phyloP scores from a whole-genome alignment of 2,888 invertebrate species.

The Andrena haemorrhoa region DNA sequence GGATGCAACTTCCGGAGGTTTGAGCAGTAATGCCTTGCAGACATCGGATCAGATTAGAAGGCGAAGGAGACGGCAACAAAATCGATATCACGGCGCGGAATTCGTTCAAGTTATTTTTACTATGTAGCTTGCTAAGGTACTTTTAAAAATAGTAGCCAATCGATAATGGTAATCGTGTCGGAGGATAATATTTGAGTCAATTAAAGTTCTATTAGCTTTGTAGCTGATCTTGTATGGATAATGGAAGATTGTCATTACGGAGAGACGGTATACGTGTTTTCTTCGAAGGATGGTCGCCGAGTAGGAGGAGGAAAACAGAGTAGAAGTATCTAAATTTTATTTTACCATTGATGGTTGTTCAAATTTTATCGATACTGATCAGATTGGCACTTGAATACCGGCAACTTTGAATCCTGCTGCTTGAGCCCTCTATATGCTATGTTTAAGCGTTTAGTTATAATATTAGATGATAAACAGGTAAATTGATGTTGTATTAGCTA shows the following conservation, averaged over 20 bases:
- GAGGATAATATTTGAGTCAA: not conserved
- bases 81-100: slow-evolving; percentile 10
- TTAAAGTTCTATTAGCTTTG: not conserved
- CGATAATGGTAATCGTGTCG: not conserved
- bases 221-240: not conserved
- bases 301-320: not conserved
- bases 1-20: not conserved
- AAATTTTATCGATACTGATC: not conserved
- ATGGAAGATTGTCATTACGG: not conserved
- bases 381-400: slow-evolving; percentile 36
- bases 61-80: not conserved
- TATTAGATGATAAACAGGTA: slow-evolving; percentile 13
- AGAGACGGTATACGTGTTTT: not conserved
- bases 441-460: slow-evolving; percentile 62
- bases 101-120: slow-evolving; percentile 16
- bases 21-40: not conserved
- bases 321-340: not conserved
- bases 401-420: slow-evolving; percentile 65
- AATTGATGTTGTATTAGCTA: slow-evolving; percentile 29
- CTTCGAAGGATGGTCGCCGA: not conserved
- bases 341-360: not conserved
- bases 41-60: not conserved
- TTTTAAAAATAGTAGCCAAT: slow-evolving; percentile 4
- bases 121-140: slow-evolving; percentile 20
- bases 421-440: slow-evolving; percentile 71